These are phyloP conservation scores for Saccostrea glomerata DNA, from an alignment of 1,140 invertebrate genomes.

Conservation along the genomic window DNA sequence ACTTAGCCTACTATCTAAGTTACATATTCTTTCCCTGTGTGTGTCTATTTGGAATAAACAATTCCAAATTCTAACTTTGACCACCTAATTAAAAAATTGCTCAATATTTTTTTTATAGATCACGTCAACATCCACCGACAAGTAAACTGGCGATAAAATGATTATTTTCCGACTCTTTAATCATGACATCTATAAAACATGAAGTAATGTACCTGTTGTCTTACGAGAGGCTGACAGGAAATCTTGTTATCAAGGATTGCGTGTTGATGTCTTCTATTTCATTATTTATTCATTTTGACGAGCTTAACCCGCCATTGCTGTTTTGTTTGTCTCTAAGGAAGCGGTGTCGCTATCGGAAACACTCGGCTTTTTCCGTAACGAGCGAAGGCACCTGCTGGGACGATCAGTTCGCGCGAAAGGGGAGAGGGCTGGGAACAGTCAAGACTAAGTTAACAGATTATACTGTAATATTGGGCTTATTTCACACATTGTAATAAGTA, in stretches of 20 bases:
- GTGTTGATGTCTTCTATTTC: background rate
- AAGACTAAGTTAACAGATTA: no score
- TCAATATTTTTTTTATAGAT: background rate
- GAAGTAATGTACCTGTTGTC: slow-evolving; percentile 17
- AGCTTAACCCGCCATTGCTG: slow-evolving; percentile 25
- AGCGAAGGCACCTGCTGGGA: background rate
- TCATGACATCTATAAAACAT: slow-evolving; percentile 3
- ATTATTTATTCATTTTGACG: slow-evolving; percentile 35
- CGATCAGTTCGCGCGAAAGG: no score
- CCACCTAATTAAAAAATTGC: background rate
- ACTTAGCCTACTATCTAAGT: no score
- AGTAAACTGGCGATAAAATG: background rate
- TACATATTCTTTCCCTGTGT: background rate
- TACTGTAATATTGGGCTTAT: no score
- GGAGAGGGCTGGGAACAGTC: no score
- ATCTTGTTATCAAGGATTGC: slow-evolving; percentile 8
- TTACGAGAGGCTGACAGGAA: slow-evolving; percentile 5
- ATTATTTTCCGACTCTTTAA: background rate
- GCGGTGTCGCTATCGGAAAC: background rate
- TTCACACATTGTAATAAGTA: no score
- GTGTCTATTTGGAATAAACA: background rate
- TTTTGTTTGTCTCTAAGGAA: slow-evolving; percentile 31
- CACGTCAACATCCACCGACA: background rate
- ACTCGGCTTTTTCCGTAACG: background rate
- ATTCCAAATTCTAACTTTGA: background rate